Evolutionary conservation across 1,140 invertebrate species (phyloP).

Genomic region (Aphis craccivora): DNA sequence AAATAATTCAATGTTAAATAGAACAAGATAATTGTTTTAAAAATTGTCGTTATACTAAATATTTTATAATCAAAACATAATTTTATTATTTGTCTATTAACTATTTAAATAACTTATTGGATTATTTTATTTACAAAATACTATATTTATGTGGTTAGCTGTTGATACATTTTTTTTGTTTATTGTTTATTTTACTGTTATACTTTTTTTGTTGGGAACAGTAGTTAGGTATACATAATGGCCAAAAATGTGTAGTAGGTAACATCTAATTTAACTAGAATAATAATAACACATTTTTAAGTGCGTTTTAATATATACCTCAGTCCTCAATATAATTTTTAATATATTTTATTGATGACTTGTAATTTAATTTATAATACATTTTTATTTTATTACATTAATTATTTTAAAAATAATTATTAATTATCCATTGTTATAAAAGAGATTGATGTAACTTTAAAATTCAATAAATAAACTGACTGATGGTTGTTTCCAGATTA

Average conservation of each 20-base stretch:
- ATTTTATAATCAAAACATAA: neutral
- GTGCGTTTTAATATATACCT: neutral
- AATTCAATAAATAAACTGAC: neutral
- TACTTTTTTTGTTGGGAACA: neutral
- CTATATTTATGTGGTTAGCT: neutral
- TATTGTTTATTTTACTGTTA: neutral
- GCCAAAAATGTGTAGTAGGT: neutral
- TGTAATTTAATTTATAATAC: neutral
- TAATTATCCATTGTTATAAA: neutral
- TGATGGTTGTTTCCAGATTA: neutral
- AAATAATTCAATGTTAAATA: neutral
- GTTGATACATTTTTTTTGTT: neutral
- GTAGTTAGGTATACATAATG: neutral
- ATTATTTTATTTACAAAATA: neutral
- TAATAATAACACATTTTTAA: neutral
- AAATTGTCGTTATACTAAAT: neutral
- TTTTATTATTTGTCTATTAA: neutral
- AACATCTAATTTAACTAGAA: neutral
- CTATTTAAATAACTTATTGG: neutral
- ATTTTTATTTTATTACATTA: conserved; percentile 1
- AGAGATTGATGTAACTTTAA: neutral
- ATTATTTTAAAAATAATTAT: neutral
- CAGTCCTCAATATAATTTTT: neutral
- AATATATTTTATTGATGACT: neutral
- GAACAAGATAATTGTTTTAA: neutral